A percentile compares a stretch with the other conserved stretches of the same genome.
These are phyloP conservation scores for Eutrigla gurnardus DNA, from an alignment of 2,797 vertebrate genomes.

Conservation along the genomic window DNA sequence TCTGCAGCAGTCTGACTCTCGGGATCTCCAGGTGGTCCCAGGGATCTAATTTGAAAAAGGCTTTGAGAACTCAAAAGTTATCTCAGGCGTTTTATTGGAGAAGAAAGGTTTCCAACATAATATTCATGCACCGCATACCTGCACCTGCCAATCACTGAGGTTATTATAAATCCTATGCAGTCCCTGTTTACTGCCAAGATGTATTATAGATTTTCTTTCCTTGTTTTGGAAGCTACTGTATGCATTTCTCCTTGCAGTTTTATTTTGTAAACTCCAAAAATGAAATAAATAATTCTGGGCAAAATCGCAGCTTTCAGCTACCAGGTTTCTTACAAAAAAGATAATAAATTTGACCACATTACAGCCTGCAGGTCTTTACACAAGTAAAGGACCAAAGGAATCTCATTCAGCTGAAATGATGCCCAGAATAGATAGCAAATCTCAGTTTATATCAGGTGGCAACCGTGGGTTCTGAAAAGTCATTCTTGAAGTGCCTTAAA, in stretches of 20 bases:
- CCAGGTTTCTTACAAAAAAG: background rate
- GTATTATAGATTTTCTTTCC: background rate
- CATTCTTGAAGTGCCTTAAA: too few relatives aligned
- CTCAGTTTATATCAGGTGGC: too few relatives aligned
- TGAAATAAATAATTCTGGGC: background rate
- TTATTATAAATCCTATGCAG: constrained; percentile 36
- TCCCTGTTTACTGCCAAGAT: constrained; percentile 11
- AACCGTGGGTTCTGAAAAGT: too few relatives aligned
- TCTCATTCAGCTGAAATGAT: background rate
- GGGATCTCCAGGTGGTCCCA: constrained; percentile 51
- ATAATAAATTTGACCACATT: background rate
- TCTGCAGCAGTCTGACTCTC: constrained; percentile 41
- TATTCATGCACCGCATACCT: constrained; percentile 46
- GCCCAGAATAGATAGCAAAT: too few relatives aligned
- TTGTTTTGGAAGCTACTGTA: background rate
- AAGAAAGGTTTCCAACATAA: constrained; percentile 33
- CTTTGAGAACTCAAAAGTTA: constrained; percentile 48
- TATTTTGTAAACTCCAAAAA: background rate
- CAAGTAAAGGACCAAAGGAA: background rate
- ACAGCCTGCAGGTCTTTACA: background rate
- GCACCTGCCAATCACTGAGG: constrained; percentile 55
- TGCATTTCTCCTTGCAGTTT: background rate
- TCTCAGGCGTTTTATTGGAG: constrained; percentile 32
- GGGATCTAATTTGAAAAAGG: constrained; percentile 62
- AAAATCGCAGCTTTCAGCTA: background rate